These are phyloP conservation scores for Buathra laborator DNA, from an alignment of 2,888 invertebrate genomes.

Conservation along the genomic window DNA sequence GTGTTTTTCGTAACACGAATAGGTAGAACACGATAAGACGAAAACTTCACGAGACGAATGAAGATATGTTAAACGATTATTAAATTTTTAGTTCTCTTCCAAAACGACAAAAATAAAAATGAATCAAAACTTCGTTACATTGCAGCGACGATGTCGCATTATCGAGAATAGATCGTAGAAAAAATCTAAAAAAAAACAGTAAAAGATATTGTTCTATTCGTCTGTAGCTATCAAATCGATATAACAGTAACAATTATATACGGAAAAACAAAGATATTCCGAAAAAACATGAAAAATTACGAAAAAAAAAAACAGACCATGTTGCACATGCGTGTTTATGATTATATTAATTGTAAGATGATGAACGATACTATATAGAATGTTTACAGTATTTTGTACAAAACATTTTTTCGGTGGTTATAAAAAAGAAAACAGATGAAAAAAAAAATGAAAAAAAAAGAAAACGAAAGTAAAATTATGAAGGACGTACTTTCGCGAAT, in stretches of 20 bases:
- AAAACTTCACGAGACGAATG: not conserved
- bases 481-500: slow-evolving; percentile 48
- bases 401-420: slow-evolving; percentile 79
- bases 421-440: slow-evolving; percentile 57
- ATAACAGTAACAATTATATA: not conserved
- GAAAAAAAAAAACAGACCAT: slow-evolving; percentile 68
- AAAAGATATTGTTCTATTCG: slow-evolving; percentile 25
- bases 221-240: slow-evolving; percentile 28
- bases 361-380: slow-evolving; percentile 66
- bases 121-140: slow-evolving; percentile 40
- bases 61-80: no score
- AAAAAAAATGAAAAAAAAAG: slow-evolving; percentile 62
- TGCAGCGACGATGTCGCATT: slow-evolving; percentile 7
- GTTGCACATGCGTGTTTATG: slow-evolving; percentile 70
- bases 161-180: slow-evolving; percentile 36
- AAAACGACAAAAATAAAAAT: slow-evolving; percentile 15
- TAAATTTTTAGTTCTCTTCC: not conserved
- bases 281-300: slow-evolving; percentile 20
- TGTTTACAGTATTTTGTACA: slow-evolving; percentile 81
- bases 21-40: not conserved
- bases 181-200: slow-evolving; percentile 10
- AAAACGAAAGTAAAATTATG: slow-evolving; percentile 43
- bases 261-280: slow-evolving; percentile 38
- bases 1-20: not conserved
- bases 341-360: slow-evolving; percentile 63